Percentiles rank a stretch among this genome's conserved stretches.
phyloP scores from a whole-genome alignment of 2,797 vertebrate species.

The Malacoctenus gilli region DNA sequence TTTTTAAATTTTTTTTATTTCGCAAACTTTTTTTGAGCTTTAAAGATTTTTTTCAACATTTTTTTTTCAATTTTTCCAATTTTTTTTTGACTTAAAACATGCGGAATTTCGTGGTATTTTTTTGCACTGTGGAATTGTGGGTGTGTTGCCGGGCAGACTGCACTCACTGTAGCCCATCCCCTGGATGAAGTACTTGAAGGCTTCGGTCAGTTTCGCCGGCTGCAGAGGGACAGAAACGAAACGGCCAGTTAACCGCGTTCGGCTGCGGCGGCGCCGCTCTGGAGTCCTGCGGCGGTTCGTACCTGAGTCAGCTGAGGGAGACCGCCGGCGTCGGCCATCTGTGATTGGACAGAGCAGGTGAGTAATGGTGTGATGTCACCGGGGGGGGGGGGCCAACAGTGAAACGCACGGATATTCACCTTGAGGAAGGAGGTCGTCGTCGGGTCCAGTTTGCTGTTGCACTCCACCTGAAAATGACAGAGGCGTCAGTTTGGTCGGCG shows the following conservation, averaged over 20 bases:
- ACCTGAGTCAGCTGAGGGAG: constrained; percentile 93
- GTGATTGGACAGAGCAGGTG: constrained; percentile 14
- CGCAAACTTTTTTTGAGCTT: no score
- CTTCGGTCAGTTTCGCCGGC: constrained; percentile 97
- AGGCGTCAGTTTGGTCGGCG: no score
- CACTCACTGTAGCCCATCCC: constrained; percentile 99
- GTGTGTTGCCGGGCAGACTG: no score
- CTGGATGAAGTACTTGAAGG: constrained; percentile 98
- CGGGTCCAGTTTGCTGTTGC: constrained; percentile 92
- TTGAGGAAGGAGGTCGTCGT: constrained; percentile 93
- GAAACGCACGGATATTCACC: constrained; percentile 64
- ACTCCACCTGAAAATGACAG: constrained; percentile 86
- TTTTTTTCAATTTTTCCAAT: no score
- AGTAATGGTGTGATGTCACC: accelerated
- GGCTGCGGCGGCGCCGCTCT: constrained; percentile 12
- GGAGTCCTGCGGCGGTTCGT: neutral
- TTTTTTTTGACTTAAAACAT: no score
- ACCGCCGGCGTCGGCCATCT: constrained; percentile 95
- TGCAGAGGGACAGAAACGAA: constrained; percentile 53
- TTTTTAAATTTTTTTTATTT: no score
- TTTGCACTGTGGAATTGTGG: no score
- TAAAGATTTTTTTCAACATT: no score
- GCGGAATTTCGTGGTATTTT: no score
- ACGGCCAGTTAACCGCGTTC: constrained; percentile 21
- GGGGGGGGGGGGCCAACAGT: neutral